A percentile compares a stretch with the other conserved stretches of the same genome.
These are phyloP conservation scores for Xanthorhoe designata DNA, from an alignment of 2,888 invertebrate species.

Conservation along the genomic window DNA sequence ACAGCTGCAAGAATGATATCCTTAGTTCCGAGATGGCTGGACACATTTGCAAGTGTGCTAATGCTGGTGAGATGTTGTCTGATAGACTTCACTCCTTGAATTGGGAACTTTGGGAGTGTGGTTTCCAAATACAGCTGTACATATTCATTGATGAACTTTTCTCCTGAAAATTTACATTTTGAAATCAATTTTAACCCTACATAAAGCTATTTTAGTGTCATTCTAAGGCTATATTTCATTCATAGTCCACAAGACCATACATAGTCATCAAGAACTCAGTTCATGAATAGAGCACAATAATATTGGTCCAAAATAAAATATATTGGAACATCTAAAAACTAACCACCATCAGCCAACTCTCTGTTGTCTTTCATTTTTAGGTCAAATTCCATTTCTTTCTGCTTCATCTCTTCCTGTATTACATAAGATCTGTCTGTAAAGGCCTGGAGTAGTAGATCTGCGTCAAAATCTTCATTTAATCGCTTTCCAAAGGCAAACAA, in stretches of 20 bases:
- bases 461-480: slow-evolving; percentile 92
- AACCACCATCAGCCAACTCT: slow-evolving; percentile 88
- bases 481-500: slow-evolving; percentile 95
- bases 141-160: slow-evolving; percentile 87
- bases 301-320: neutral
- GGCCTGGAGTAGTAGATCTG: slow-evolving; percentile 89
- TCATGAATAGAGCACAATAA: neutral
- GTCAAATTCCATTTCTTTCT: slow-evolving; percentile 89
- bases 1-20: slow-evolving; percentile 93
- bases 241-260: no score
- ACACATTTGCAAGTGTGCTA: slow-evolving; percentile 89
- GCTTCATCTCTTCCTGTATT: slow-evolving; percentile 88
- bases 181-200: no score
- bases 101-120: slow-evolving; percentile 90
- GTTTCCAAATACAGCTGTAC: slow-evolving; percentile 89
- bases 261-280: no score
- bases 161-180: slow-evolving; percentile 71
- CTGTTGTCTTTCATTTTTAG: slow-evolving; percentile 88
- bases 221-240: no score
- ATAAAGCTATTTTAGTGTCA: no score
- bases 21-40: slow-evolving; percentile 91
- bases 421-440: slow-evolving; percentile 93
- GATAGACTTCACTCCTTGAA: slow-evolving; percentile 90
- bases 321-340: no score
- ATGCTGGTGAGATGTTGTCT: slow-evolving; percentile 87